Evolutionary conservation across 1,140 invertebrate species (phyloP), one percentile per base, ranked within the genome.

Genomic region (Steinernema khuongi): DNA sequence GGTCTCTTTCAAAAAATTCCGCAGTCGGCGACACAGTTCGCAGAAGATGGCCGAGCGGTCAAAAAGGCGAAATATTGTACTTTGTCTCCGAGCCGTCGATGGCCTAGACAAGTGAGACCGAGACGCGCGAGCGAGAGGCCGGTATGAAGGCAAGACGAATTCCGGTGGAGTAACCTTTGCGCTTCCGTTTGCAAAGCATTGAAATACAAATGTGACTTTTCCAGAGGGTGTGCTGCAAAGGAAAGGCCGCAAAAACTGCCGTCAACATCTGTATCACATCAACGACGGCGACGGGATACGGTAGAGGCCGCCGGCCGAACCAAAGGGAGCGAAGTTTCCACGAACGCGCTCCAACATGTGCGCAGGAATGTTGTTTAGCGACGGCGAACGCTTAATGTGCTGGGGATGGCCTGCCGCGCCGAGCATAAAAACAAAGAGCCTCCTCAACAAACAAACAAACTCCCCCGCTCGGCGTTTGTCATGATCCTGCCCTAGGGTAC

Each of bases 51-150:
- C 22, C 50, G 50, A 11, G 11, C 50, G 50, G 50, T 60, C 50
- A 60, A 60, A 26, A n/a, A 60, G 50, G 50, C 50, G 50, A 60
- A 60, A n/a, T 60, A 60, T 60, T 60, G 50, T 60, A 60, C 50
- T 60, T 60, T 60, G 50, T 60, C 26, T 60, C 7, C 14, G 26
- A 26, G 19, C 50, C 7, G n/a, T 41, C 22, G 50, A 26, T 60
- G 50, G 50, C 50, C 50, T 60, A 60, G 50, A 60, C 50, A 60
- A n/a, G 50, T 60, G 50, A 60, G 50, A 60, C 50, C 50, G 50
- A 60, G 50, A 60, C 50, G 50, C 11, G 50, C 7, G 36, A 41
- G 7, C 36, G 36, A 60, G 26, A 14, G 50, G 50, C 50, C 14
- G 50, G 14, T 14, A 41, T 11, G 50, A 60, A 7, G 50, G 50